Conservation (phyloP, 1,140 invertebrate genomes). For the Drosophila auraria region DNA sequence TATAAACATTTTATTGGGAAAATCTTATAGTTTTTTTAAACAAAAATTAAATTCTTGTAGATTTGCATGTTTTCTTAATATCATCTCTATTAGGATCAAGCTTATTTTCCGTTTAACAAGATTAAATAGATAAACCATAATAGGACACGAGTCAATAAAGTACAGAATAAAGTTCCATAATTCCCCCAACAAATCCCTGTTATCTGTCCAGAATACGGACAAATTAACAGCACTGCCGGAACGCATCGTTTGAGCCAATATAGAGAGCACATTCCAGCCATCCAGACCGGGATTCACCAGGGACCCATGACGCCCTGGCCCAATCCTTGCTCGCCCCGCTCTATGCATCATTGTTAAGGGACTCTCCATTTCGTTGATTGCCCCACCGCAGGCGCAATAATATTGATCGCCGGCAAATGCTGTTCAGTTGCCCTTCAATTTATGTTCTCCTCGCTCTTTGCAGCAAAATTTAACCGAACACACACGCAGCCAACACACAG, state of each 20-base stretch:
- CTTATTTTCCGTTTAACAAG: too few species aligned
- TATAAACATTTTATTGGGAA: background rate
- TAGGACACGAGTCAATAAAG: too few species aligned
- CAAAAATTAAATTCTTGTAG: too few species aligned
- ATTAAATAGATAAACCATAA: too few species aligned
- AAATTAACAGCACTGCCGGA: constrained; percentile 14
- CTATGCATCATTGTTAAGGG: constrained; percentile 25
- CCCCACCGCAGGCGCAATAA: constrained; percentile 52
- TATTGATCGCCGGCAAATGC: constrained; percentile 54
- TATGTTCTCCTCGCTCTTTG: constrained; percentile 23
- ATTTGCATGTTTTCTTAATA: too few species aligned
- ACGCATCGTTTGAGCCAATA: constrained; percentile 4
- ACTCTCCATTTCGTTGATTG: constrained; percentile 60
- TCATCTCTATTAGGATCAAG: too few species aligned
- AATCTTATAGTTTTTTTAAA: too few species aligned
- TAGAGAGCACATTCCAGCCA: constrained; percentile 18
- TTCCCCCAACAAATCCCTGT: background rate
- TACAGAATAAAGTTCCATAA: background rate
- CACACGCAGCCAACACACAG: background rate
- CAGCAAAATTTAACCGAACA: constrained; percentile 38
- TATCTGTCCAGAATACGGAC: constrained; percentile 6
- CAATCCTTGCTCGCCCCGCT: background rate
- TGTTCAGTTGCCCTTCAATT: constrained; percentile 51
- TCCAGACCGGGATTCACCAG: constrained; percentile 9
- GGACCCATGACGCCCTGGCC: constrained; percentile 29